Evolutionary conservation across 2,113 vertebrate species (phyloP).

Genomic region (Merops nubicus): DNA sequence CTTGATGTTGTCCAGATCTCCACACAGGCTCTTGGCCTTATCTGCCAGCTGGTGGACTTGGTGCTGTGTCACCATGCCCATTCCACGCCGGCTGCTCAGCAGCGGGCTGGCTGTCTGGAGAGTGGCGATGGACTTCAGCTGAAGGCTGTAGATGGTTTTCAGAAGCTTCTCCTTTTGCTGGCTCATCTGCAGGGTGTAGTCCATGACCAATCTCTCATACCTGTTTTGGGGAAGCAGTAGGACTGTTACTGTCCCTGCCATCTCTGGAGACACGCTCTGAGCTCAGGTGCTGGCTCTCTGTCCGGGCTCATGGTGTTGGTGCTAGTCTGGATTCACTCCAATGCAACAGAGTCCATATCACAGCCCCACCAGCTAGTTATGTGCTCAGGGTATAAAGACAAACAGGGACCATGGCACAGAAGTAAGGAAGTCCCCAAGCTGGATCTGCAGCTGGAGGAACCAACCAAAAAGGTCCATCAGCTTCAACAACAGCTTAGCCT

Average conservation of each 20-base stretch:
- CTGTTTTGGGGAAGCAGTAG: conserved; percentile 2
- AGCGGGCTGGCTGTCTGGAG: conserved; percentile 23
- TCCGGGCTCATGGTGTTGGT: neutral
- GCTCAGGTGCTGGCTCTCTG: neutral
- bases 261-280: neutral
- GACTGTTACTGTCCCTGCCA: neutral
- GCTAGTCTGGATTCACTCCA: neutral
- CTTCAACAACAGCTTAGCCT: neutral
- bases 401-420: neutral
- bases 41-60: conserved; percentile 66
- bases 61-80: conserved; percentile 63
- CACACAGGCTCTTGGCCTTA: conserved; percentile 42
- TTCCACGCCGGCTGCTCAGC: conserved; percentile 28
- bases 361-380: neutral
- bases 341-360: neutral
- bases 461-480: neutral
- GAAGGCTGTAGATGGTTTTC: conserved; percentile 63
- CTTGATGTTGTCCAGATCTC: conserved; percentile 57
- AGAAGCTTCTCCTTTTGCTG: conserved; percentile 71
- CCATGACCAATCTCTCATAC: conserved; percentile 44
- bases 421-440: neutral
- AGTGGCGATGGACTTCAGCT: conserved; percentile 31
- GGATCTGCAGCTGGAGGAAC: neutral
- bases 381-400: neutral
- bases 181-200: conserved; percentile 31